Base-by-base conservation (phyloP, 2,888 invertebrate species). In the Didymodactylos carnosus region DNA sequence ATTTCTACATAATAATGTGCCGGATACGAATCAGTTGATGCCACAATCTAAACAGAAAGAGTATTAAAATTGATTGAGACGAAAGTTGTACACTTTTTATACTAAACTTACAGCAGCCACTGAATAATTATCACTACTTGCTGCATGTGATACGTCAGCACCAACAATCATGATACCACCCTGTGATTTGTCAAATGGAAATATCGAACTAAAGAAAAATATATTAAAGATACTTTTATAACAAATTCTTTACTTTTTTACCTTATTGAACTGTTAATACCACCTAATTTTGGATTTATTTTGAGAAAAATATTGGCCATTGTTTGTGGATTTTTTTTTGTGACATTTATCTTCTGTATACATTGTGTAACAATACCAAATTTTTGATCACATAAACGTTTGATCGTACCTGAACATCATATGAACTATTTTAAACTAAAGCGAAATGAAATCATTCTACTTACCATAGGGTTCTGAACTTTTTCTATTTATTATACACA, bases 51-150 rank as follows among this genome's bases (percentile, higher is more conserved):
- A n/a, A n/a, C n/a, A n/a, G n/a, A n/a, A n/a, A n/a, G n/a, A n/a
- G n/a, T n/a, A n/a, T n/a, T n/a, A n/a, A n/a, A n/a, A n/a, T n/a
- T n/a, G n/a, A n/a, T n/a, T 62, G 39, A 62, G 40, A 46, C 72
- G 73, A 25, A 73, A 49, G 39, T 39, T 46, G 70, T 77, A 75
- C 40, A 75, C 40, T 29, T 72, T 73, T 19, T 72, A 76, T 41
- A 76, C 75, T 14, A 76, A 75, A 14, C 76, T 76, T 40, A 76
- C 76, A 25, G 77, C 76, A 14, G 76, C 76, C 39, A 76, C 77
- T 39, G 43, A 35, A 19, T 51, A 49, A 39, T 39, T 23, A 40
- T 71, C 73, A 23, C 72, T 73, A 25, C 75, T 72, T 25, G 75
- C 71, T 19, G 76, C 76, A 72, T 76, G 77, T 11, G 76, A 77